Base-by-base conservation (phyloP, 2,797 vertebrate species). In the Xiphophorus birchmanni region DNA sequence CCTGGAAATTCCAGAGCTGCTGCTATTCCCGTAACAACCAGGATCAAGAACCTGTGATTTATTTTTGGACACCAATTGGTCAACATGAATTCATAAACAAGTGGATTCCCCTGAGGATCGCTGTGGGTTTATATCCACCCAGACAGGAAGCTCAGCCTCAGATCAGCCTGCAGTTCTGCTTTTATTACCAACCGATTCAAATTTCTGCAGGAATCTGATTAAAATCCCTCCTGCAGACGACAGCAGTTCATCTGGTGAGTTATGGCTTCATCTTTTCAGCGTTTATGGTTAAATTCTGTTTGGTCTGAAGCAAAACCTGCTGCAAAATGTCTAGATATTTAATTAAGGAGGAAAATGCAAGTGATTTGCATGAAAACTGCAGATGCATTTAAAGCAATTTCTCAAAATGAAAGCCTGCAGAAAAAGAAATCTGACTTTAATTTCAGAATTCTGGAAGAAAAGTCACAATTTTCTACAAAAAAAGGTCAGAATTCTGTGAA, bases 11-110 rank as follows among this genome's bases (percentile, higher is more conserved):
- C 87, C 86, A 72, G 74, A 74, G 44, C 42, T 26, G 60, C 26
- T 71, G 10, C 65, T 10, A 65, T 93, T 92, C 93, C 87, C 83
- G 82, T 88, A 92, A 90, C 42, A 10, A 35, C 2, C 21, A 71
- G 73, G 17, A 47, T 37, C 74, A 32, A 12, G 11, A 23, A 11
- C 32, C 8, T 9, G 42, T 8, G 32, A 60, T 32, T 8, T 15
- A 45, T 3, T 44, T 75, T 47, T 15, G 5, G 76, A 80, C 13
- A 32, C 44, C 17, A 42, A 80, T 88, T 88, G 82, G 75, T 75
- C 2, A 78, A 82, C 40, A 1, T 2, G 23, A 73, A 48, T 45
- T 5, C 4, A 65, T 50, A 76, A 73, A 29, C 23, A n/a, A 45
- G 12, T 11, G 17, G 15, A 45, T 6, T 72, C 65, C 76, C 45